Evolutionary conservation across 2,113 vertebrate genomes (phyloP), one percentile per base, ranked within the genome.

Genomic region (Cottus gobio): DNA sequence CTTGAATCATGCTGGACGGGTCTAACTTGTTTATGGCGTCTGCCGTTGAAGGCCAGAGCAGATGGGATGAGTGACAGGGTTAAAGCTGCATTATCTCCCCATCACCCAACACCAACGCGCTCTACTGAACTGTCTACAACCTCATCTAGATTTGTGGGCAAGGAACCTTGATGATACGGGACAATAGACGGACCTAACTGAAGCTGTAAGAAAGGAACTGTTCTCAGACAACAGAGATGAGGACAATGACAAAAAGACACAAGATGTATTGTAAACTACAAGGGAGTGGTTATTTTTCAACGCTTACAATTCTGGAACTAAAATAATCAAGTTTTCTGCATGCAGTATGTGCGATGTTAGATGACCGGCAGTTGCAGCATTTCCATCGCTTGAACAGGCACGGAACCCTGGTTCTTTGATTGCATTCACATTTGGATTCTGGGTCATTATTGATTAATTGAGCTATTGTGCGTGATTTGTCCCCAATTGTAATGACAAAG

Each of bases 81-180:
- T 62, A 48, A 74, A 7, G 58, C 57, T 34, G 54, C 44, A 80
- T 76, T 67, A 85, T 74, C 75, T 71, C 69, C 24, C 70, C 79
- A 50, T 65, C 61, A 78, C 72, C 80, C 71, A 77, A 64, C 65
- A 70, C 18, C n/a, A 50, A 46, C 44, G 3, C 11, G 3, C 36
- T 81, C 78, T 26, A 63, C 77, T 87, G 66, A 89, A 91, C 88
- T 80, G 71, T 86, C 70, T 79, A 58, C 68, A 72, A 88, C 89
- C 84, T 76, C 66, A 54, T 64, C n/a, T 0, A 30, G 58, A 67
- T 64, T 39, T 79, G 65, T 73, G 58, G 82, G 67, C 44, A 42
- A 11, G 71, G 62, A 79, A 31, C 64, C 64, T 72, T 34, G 65
- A 72, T 2, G 12, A 18, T 12, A 30, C 34, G 31, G 28, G 22